Evolutionary conservation across 2,797 vertebrate genomes (phyloP).

Genomic region (Bovichtus diacanthus): DNA sequence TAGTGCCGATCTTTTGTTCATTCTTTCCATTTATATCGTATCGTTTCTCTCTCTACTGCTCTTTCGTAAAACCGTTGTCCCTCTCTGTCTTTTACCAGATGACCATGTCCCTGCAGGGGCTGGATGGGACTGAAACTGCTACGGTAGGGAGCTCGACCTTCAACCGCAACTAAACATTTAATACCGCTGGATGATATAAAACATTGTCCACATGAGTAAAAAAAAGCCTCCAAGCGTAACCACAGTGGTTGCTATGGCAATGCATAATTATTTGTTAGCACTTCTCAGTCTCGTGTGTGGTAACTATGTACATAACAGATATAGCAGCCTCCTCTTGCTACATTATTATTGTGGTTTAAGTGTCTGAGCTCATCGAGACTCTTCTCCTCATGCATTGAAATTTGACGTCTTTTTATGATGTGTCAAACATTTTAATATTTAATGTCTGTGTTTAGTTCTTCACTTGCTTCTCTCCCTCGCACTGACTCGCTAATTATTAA

Average conservation of each 20-base stretch:
- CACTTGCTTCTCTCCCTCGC: neutral
- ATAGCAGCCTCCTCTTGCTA: constrained; percentile 37
- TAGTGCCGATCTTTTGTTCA: neutral
- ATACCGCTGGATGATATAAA: constrained; percentile 20
- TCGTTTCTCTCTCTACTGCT: neutral
- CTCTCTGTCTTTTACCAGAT: constrained; percentile 66
- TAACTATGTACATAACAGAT: constrained; percentile 57
- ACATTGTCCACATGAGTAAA: constrained; percentile 30
- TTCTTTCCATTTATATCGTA: neutral
- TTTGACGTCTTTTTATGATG: neutral
- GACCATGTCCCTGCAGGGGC: constrained; percentile 80
- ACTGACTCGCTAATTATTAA: constrained; percentile 11
- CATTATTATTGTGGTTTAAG: constrained; percentile 24
- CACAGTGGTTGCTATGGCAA: constrained; percentile 63
- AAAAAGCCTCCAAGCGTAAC: constrained; percentile 38
- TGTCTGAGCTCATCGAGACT: constrained; percentile 3
- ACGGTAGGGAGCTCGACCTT: constrained; percentile 72
- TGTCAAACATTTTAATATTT: constrained; percentile 6
- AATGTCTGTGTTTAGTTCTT: constrained; percentile 14
- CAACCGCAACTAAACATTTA: constrained; percentile 36
- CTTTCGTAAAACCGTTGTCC: neutral
- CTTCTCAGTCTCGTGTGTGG: constrained; percentile 49
- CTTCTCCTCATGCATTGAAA: neutral
- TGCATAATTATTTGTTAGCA: constrained; percentile 54
- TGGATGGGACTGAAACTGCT: constrained; percentile 67